These are phyloP conservation scores for Drosophila serrata DNA, from an alignment of 1,140 invertebrate genomes.

Conservation along the genomic window DNA sequence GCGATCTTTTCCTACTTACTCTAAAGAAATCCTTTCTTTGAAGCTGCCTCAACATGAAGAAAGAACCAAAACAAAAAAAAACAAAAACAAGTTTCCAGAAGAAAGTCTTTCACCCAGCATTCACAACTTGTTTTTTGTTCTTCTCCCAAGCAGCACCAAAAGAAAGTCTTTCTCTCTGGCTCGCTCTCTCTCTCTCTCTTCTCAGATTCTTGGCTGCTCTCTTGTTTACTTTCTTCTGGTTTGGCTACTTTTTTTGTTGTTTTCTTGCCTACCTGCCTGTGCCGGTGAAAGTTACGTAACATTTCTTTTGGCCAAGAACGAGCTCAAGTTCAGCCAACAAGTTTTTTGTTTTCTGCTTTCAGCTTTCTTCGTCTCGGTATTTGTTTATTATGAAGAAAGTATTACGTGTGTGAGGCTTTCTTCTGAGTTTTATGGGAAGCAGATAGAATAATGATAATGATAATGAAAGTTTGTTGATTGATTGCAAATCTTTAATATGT, in stretches of 20 bases:
- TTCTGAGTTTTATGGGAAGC: slow-evolving; percentile 10
- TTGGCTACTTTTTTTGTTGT: slow-evolving; percentile 23
- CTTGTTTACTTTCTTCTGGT: slow-evolving; percentile 70
- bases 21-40: slow-evolving; percentile 57
- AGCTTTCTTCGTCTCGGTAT: slow-evolving; percentile 66
- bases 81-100: slow-evolving; percentile 39
- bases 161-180: slow-evolving; percentile 21
- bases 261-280: slow-evolving; percentile 48
- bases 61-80: slow-evolving; percentile 39
- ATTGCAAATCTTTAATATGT: not conserved
- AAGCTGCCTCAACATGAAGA: slow-evolving; percentile 19
- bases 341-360: slow-evolving; percentile 57
- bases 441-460: slow-evolving; percentile 25
- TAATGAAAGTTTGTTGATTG: slow-evolving; percentile 65
- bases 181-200: not conserved
- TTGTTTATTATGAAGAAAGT: slow-evolving; percentile 58
- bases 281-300: slow-evolving; percentile 78
- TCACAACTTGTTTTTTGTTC: slow-evolving; percentile 19
- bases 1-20: too few relatives aligned
- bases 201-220: slow-evolving; percentile 37
- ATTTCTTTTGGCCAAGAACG: slow-evolving; percentile 66
- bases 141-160: slow-evolving; percentile 1
- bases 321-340: slow-evolving; percentile 76
- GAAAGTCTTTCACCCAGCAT: slow-evolving; percentile 57
- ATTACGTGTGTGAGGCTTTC: slow-evolving; percentile 60